Percentiles rank a stretch among this genome's conserved stretches.
Conservation (phyloP, 2,113 vertebrate genomes). For the Odobenus rosmarus region DNA sequence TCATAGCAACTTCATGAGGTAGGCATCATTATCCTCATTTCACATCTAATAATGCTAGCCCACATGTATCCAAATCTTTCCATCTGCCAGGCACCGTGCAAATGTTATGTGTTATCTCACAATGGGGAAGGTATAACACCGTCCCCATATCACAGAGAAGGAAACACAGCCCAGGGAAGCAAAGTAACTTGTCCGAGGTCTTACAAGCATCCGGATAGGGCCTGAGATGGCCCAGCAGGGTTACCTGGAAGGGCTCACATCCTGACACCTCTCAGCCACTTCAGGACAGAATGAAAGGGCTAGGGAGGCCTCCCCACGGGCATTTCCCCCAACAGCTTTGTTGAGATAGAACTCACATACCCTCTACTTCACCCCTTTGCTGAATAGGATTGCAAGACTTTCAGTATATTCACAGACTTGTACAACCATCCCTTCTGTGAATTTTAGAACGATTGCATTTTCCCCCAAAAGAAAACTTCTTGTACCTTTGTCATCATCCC, state of each 20-base stretch:
- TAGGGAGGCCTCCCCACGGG: not conserved
- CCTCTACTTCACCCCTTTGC: not conserved
- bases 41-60: not conserved
- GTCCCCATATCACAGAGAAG: not conserved
- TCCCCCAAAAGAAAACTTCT: not conserved
- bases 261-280: not conserved
- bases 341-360: not conserved
- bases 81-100: too few species aligned
- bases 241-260: not conserved
- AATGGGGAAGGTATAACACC: not conserved
- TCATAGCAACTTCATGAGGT: too few species aligned
- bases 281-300: not conserved
- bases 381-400: not conserved
- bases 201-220: accelerated
- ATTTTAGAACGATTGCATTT: not conserved
- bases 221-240: not conserved
- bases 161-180: not conserved
- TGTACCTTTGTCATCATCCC: not conserved
- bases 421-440: not conserved
- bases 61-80: not conserved
- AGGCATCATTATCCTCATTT: not conserved
- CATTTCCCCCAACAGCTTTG: not conserved
- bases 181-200: not conserved
- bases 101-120: not conserved
- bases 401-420: not conserved